Evolutionary conservation across 2,797 vertebrate genomes (phyloP).

Genomic region (Rhinatrema bivittatum): DNA sequence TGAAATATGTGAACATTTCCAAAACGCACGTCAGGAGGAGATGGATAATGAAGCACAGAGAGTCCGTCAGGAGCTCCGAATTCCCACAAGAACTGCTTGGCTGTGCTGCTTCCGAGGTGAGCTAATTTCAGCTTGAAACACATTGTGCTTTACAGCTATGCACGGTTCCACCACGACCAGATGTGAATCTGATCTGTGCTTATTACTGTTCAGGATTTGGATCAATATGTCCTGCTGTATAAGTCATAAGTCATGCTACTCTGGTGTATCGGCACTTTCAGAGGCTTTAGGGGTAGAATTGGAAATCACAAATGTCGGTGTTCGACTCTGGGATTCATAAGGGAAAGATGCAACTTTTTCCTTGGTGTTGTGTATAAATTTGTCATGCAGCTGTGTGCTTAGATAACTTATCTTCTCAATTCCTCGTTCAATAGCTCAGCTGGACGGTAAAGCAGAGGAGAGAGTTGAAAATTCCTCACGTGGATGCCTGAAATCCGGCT

Average conservation of each 20-base stretch:
- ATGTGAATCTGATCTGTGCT: constrained; percentile 2
- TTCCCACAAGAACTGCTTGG: not conserved
- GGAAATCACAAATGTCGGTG: no score
- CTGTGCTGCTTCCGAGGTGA: not conserved
- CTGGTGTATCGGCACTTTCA: not conserved
- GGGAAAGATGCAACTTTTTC: no score
- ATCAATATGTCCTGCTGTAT: not conserved
- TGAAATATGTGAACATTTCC: not conserved
- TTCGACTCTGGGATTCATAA: no score
- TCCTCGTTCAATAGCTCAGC: no score
- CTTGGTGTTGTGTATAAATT: no score
- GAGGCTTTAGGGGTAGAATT: fast-evolving
- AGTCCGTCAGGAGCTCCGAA: not conserved
- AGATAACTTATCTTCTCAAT: no score
- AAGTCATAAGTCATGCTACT: constrained; percentile 15
- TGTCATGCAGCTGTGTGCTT: no score
- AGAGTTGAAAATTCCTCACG: no score
- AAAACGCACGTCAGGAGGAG: not conserved
- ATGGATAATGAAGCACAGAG: constrained; percentile 1
- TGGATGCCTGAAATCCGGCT: no score
- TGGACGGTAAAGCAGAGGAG: no score
- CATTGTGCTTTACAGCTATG: not conserved
- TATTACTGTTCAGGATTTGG: constrained; percentile 15
- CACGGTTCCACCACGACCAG: not conserved
- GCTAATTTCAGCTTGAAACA: constrained; percentile 3